Evolutionary conservation across 2,888 invertebrate species (phyloP).

Genomic region (Thera britannica): DNA sequence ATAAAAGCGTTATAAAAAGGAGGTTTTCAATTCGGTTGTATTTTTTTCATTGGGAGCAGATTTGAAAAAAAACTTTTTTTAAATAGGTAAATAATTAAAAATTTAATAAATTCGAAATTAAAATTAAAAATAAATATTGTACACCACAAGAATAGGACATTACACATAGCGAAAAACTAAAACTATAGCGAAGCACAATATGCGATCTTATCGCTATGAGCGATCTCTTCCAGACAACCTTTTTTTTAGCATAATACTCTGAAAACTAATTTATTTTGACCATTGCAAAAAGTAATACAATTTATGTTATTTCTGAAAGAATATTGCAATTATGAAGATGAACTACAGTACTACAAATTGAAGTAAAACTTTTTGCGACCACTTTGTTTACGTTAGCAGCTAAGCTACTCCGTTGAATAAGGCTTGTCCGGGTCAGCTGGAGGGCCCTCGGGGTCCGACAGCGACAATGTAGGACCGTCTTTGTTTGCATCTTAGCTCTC

Average conservation of each 20-base stretch:
- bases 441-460: conserved; percentile 17
- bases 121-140: too few species aligned
- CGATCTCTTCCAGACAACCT: too few species aligned
- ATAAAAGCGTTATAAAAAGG: too few species aligned
- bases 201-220: too few species aligned
- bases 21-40: too few species aligned
- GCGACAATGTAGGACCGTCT: conserved; percentile 21
- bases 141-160: too few species aligned
- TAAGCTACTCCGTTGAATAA: conserved; percentile 27
- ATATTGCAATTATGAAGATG: conserved; percentile 42
- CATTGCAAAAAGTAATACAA: conserved; percentile 23
- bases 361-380: conserved; percentile 26
- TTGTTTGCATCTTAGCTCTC: conserved; percentile 28
- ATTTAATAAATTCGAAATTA: too few species aligned
- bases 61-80: too few species aligned
- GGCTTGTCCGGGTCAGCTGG: conserved; percentile 22
- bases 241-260: neutral
- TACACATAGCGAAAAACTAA: too few species aligned
- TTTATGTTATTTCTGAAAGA: conserved; percentile 24
- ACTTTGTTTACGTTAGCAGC: conserved; percentile 45
- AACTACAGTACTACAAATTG: conserved; percentile 33
- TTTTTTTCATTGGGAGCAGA: too few species aligned
- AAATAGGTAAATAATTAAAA: too few species aligned
- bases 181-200: too few species aligned
- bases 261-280: neutral